Conservation (phyloP, 2,797 vertebrate species). For the Phataginus tricuspis region DNA sequence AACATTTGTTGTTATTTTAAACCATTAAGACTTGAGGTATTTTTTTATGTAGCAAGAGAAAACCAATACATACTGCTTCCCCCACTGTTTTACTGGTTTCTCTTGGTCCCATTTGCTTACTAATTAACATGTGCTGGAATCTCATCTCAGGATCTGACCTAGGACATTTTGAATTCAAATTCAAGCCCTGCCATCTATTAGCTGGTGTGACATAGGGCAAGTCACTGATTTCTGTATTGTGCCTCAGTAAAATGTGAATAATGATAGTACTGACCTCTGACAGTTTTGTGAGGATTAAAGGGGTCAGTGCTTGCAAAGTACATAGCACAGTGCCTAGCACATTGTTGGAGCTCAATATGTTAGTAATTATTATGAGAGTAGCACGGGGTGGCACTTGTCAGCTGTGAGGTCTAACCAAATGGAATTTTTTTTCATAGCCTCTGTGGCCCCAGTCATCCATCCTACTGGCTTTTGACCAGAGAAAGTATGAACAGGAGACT, state of each 20-base stretch:
- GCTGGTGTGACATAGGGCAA: not conserved
- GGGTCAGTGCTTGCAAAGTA: not conserved
- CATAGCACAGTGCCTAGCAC: not conserved
- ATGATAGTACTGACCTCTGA: not conserved
- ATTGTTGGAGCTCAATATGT: not conserved
- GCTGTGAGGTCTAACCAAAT: not conserved
- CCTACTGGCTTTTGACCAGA: conserved; percentile 19
- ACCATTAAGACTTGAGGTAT: not conserved
- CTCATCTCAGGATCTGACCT: not conserved
- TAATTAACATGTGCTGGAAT: not conserved
- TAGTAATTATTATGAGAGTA: conserved; percentile 1
- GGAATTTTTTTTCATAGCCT: not conserved
- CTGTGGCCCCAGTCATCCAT: not conserved
- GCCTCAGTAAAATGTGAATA: conserved; percentile 4
- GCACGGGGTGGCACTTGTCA: not conserved
- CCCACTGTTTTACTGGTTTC: conserved; percentile 4
- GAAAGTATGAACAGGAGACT: conserved; percentile 18
- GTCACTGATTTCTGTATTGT: not conserved
- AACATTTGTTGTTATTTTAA: conserved; percentile 43
- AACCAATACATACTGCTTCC: not conserved
- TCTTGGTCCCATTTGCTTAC: not conserved
- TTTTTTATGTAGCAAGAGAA: conserved; percentile 20
- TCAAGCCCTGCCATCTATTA: not conserved
- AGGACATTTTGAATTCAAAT: conserved; percentile 36
- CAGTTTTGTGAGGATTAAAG: not conserved